These are phyloP conservation scores for Oncopeltus fasciatus DNA, from an alignment of 1,140 invertebrate species.

Conservation along the genomic window DNA sequence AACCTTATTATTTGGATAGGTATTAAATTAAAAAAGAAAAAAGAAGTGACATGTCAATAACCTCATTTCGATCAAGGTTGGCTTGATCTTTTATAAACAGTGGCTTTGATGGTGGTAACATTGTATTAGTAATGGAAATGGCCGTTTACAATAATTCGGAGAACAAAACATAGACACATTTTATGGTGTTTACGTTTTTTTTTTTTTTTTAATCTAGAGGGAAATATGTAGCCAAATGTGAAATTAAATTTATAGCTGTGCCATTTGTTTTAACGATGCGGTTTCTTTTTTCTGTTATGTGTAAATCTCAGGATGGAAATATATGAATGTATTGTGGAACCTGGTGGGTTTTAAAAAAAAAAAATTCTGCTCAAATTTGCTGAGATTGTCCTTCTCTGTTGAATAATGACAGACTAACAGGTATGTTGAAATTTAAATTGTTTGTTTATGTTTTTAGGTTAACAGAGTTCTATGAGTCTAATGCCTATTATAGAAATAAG, in stretches of 20 bases:
- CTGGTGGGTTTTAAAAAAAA: not conserved
- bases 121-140: slow-evolving; percentile 24
- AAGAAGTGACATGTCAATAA: not conserved
- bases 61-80: slow-evolving; percentile 11
- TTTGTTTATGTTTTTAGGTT: slow-evolving; percentile 16
- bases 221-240: not conserved
- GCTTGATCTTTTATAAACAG: slow-evolving; percentile 16
- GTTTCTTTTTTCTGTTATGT: not conserved
- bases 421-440: not conserved
- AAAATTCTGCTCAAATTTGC: not conserved
- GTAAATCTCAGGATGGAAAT: not conserved
- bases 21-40: too few relatives aligned
- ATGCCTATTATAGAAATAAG: slow-evolving; percentile 6
- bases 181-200: not conserved
- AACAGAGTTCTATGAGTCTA: not conserved
- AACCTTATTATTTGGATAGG: too few relatives aligned
- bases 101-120: slow-evolving; percentile 22
- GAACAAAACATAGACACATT: slow-evolving; percentile 15
- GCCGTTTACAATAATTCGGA: slow-evolving; percentile 20
- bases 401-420: not conserved
- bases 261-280: not conserved
- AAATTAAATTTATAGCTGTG: not conserved
- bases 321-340: slow-evolving; percentile 7
- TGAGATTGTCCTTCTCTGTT: not conserved
- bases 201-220: not conserved